Conservation (phyloP, 2,888 invertebrate genomes). For the Lasioglossum oenotherae region DNA sequence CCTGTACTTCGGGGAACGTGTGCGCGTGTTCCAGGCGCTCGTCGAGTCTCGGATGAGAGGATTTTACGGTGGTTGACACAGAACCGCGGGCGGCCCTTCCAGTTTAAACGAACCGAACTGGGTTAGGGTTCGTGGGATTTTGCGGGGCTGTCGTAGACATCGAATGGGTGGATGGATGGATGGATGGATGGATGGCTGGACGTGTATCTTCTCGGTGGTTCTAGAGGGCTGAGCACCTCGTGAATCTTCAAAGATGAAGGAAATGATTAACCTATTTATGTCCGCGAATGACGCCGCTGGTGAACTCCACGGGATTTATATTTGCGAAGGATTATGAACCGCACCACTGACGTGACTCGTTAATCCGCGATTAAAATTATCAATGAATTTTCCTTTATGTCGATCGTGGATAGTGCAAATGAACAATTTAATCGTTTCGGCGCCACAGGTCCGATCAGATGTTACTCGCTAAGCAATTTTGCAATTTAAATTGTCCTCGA, state of each 20-base stretch:
- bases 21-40: slow-evolving; percentile 27
- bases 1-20: not conserved
- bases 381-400: too few relatives aligned
- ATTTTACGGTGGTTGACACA: slow-evolving; percentile 68
- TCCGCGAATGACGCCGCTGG: not conserved
- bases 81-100: slow-evolving; percentile 62
- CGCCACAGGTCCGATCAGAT: too few relatives aligned
- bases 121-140: slow-evolving; percentile 66
- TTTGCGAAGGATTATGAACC: not conserved
- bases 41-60: slow-evolving; percentile 59
- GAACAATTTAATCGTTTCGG: too few relatives aligned
- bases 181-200: slow-evolving; percentile 13
- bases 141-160: slow-evolving; percentile 45
- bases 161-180: slow-evolving; percentile 27
- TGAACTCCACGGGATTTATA: not conserved
- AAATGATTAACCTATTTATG: slow-evolving; percentile 61
- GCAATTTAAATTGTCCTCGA: too few relatives aligned
- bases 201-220: slow-evolving; percentile 46
- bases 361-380: not conserved
- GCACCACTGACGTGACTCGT: not conserved
- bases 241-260: slow-evolving; percentile 52
- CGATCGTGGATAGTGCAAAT: too few relatives aligned
- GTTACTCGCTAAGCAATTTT: too few relatives aligned
- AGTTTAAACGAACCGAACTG: slow-evolving; percentile 72
- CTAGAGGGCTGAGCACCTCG: slow-evolving; percentile 40